These are phyloP conservation scores for Erebia epiphron DNA, from an alignment of 2,888 invertebrate genomes.

Conservation along the genomic window DNA sequence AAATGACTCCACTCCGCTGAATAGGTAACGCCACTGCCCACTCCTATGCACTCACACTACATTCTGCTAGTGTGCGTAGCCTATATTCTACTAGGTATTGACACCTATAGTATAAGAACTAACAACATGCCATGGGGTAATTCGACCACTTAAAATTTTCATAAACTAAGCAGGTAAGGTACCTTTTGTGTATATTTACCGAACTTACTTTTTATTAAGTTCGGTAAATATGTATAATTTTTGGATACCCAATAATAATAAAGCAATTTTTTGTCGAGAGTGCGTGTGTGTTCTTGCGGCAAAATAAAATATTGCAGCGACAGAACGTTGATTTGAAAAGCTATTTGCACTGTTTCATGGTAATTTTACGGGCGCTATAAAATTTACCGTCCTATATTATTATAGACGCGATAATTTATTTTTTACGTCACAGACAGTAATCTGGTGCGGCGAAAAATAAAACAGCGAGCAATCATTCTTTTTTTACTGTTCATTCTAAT, in stretches of 20 bases:
- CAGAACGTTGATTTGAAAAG: slow-evolving; percentile 58
- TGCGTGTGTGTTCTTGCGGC: neutral
- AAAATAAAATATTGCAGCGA: slow-evolving; percentile 41
- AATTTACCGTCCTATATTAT: slow-evolving; percentile 70
- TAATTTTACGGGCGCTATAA: slow-evolving; percentile 67
- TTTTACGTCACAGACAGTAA: slow-evolving; percentile 60
- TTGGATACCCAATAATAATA: neutral
- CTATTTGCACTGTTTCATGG: slow-evolving; percentile 61
- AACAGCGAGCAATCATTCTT: slow-evolving; percentile 47
- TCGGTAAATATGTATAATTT: no score
- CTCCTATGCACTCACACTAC: no score
- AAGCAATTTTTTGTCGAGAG: neutral
- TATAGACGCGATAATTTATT: slow-evolving; percentile 63
- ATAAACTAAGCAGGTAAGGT: no score
- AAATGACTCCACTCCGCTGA: no score
- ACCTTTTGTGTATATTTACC: no score
- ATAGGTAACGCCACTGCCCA: no score
- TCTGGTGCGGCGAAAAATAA: slow-evolving; percentile 51
- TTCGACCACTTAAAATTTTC: no score
- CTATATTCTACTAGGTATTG: no score
- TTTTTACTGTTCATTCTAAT: slow-evolving; percentile 46
- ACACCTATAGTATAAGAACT: no score
- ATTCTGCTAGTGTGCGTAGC: no score
- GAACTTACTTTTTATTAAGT: no score
- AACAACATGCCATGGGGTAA: no score